Base-by-base conservation (phyloP, 2,888 invertebrate genomes). In the Sinohyriopsis cumingii region DNA sequence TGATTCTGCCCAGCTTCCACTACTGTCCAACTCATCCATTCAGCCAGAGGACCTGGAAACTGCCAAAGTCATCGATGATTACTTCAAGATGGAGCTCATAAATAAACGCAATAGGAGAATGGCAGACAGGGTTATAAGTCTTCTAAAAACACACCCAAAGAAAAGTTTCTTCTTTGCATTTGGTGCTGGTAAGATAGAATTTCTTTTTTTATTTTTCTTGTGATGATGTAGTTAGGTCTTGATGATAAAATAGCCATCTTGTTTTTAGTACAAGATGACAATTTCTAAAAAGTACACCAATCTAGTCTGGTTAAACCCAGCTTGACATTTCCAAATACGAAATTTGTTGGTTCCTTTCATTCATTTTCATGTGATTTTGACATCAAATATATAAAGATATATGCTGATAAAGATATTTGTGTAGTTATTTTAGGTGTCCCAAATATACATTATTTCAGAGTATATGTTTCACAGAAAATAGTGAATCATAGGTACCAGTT, bases 151-250 rank as follows among this genome's bases (percentile, higher is more conserved):
- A n/a, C 82, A 91, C 77, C 91, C 91, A 1, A 83, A 90, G 63
- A 84, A 88, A 67, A 91, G 89, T 67, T 91, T 91, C 82, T 92
- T 92, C 86, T 92, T 92, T 79, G 92, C 92, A 60, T 91, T 92
- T 78, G 92, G 92, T 73, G 91, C 92, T 79, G 92, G 92, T 91
- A 78, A 80, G 82, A 70, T 25, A 55, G n/a, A 25, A 25, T 33
- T 69, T 12, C 53, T 67, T 12, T n/a, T 15, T 19, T 5, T 60
- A 18, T 60, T 22, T 20, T 62, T 62, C 24, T 25, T 25, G 25
- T 18, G 0, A 59, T 3, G 22, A 15, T 59, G 59, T 12, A 22
- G n/a, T 22, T 57, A 12, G 1, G 22, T 57, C 57, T 57, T 24
- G 7, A 57, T 24, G 9, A 22, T 9, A 33, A 33, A 33, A 9